Evolutionary conservation across 2,888 invertebrate genomes (phyloP).

Genomic region (Aphodius sticticus): DNA sequence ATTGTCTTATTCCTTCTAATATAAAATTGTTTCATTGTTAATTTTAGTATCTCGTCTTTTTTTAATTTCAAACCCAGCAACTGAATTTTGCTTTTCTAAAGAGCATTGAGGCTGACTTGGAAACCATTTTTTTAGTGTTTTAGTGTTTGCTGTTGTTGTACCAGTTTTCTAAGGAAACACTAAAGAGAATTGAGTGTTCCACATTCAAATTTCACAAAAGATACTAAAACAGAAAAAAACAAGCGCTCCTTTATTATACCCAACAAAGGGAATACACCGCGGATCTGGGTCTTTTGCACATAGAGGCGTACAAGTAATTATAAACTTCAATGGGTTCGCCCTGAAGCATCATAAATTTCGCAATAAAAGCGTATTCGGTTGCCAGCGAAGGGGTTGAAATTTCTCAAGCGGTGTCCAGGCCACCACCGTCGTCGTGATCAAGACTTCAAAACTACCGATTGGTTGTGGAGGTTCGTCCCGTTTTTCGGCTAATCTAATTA

Average conservation of each 20-base stretch:
- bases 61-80: too few species aligned
- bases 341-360: neutral
- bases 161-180: too few species aligned
- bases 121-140: too few species aligned
- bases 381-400: neutral
- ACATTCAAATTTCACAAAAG: neutral
- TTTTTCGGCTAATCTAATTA: constrained; percentile 12
- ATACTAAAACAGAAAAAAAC: neutral
- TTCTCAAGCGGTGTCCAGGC: neutral
- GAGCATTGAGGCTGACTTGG: too few species aligned
- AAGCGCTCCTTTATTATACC: neutral
- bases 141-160: too few species aligned
- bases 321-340: neutral
- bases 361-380: neutral
- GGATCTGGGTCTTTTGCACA: neutral
- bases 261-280: neutral
- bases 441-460: neutral
- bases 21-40: too few species aligned
- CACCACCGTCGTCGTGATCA: neutral
- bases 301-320: neutral
- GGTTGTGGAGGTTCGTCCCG: neutral
- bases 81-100: too few species aligned
- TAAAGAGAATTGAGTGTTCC: neutral
- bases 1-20: too few species aligned
- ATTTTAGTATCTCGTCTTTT: too few species aligned